phyloP scores from a whole-genome alignment of 2,113 vertebrate genomes.

The Scolopax mira region DNA sequence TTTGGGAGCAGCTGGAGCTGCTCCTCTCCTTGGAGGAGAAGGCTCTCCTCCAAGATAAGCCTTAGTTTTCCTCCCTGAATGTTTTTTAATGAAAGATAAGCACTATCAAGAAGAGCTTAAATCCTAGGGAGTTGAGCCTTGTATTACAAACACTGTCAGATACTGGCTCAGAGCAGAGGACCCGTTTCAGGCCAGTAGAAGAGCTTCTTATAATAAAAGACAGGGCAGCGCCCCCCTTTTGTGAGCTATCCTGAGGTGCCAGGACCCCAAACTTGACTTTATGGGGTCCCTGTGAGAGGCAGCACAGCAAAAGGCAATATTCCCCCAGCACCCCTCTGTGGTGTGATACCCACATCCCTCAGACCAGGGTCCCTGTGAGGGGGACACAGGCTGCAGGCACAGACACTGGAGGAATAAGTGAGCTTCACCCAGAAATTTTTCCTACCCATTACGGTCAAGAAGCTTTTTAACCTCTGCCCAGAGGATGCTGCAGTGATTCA shows the following conservation, averaged over 20 bases:
- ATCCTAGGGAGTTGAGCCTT: background rate
- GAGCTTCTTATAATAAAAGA: background rate
- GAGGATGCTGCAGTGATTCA: background rate
- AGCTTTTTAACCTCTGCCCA: background rate
- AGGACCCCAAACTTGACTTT: background rate
- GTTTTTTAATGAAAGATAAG: background rate
- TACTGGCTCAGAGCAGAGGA: background rate
- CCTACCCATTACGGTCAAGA: background rate
- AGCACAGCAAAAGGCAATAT: background rate
- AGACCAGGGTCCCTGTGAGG: background rate
- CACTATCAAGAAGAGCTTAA: background rate
- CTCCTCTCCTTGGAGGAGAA: too few species aligned
- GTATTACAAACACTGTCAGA: background rate
- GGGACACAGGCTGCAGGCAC: background rate
- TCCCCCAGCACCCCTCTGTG: accelerated
- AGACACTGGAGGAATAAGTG: background rate
- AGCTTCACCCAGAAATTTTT: background rate
- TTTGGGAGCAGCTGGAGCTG: background rate
- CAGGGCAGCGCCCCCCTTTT: background rate
- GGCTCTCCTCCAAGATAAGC: background rate
- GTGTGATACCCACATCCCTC: too few species aligned
- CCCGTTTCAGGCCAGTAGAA: background rate
- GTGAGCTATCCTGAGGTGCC: background rate
- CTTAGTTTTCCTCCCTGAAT: background rate
- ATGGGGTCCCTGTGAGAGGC: background rate